Conservation (phyloP, 2,797 vertebrate species). For the Sylvia borin region DNA sequence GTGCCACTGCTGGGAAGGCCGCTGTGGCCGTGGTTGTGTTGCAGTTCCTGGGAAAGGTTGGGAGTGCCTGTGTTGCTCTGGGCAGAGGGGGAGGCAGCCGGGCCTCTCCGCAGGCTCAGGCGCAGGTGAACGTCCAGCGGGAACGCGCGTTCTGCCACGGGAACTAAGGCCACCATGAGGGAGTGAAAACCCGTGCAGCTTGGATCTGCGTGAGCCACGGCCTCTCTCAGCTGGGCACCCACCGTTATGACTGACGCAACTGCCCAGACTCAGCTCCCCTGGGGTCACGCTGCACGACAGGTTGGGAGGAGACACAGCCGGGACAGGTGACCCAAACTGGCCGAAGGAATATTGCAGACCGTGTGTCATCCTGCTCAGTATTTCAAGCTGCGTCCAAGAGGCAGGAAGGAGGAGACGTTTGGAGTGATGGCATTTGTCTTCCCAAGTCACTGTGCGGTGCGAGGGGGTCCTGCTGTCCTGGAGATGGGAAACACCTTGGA, state of each 20-base stretch:
- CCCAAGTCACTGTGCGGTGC: neutral
- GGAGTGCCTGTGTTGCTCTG: neutral
- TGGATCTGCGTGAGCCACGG: neutral
- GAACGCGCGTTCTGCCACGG: accelerated
- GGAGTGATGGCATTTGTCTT: neutral
- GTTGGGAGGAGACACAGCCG: too few species aligned
- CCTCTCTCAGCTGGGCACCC: neutral
- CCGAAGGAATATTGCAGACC: neutral
- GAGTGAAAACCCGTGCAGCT: neutral
- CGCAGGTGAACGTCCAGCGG: accelerated
- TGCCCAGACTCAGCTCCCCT: neutral
- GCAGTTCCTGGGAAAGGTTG: neutral
- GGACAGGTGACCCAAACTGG: neutral
- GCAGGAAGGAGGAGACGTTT: neutral
- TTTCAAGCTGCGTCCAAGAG: neutral
- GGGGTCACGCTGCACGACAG: too few species aligned
- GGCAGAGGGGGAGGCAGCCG: neutral
- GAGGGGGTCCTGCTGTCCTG: neutral
- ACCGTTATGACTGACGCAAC: neutral
- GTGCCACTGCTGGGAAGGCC: neutral
- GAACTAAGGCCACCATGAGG: neutral
- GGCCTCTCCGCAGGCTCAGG: too few species aligned
- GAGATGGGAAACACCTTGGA: neutral
- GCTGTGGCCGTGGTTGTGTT: neutral
- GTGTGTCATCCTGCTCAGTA: neutral